Percentiles rank a stretch among this genome's conserved stretches.
Evolutionary conservation across 2,797 vertebrate species (phyloP).

Genomic region (Galago senegalensis): DNA sequence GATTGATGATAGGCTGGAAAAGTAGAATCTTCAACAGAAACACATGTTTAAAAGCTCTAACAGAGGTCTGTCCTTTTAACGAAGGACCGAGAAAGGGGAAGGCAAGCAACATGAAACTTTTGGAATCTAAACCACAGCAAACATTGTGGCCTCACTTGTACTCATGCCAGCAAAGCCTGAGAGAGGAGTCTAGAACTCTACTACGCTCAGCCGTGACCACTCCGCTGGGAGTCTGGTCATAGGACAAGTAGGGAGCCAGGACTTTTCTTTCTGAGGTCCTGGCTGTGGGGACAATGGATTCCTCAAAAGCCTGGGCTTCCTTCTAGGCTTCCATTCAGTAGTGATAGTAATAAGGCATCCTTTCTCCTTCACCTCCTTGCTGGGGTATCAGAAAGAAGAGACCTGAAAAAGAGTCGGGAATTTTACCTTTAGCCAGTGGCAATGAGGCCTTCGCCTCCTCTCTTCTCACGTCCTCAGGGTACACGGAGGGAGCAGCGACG

Average conservation of each 20-base stretch:
- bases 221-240: fast-evolving
- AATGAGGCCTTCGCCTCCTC: not conserved
- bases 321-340: not conserved
- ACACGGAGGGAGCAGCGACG: not conserved
- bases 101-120: not conserved
- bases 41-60: not conserved
- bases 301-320: not conserved
- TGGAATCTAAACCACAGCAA: not conserved
- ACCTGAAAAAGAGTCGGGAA: not conserved
- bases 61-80: not conserved
- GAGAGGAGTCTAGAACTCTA: not conserved
- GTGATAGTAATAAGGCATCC: too few relatives aligned
- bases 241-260: not conserved
- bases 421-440: not conserved
- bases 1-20: not conserved
- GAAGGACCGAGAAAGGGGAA: not conserved
- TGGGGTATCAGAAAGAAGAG: not conserved
- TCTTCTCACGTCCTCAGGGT: not conserved
- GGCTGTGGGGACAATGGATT: not conserved
- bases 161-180: not conserved
- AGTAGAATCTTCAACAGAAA: not conserved
- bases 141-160: too few relatives aligned
- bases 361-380: not conserved
- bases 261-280: too few relatives aligned
- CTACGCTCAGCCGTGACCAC: not conserved